A percentile compares a stretch with the other conserved stretches of the same genome.
phyloP scores from a whole-genome alignment of 2,888 invertebrate species.

The Drosophila testacea region DNA sequence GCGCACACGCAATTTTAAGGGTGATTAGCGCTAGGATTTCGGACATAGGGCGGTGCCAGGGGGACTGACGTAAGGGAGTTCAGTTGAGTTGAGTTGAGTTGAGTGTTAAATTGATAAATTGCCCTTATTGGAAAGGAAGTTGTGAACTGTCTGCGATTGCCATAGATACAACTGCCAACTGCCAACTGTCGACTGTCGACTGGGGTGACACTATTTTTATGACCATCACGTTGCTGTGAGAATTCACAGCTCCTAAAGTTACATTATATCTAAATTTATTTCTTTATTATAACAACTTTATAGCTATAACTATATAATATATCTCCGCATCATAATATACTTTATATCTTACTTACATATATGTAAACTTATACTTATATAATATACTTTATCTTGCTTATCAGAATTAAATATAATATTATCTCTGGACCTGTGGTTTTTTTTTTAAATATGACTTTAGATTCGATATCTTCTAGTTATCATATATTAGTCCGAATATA shows the following conservation, averaged over 20 bases:
- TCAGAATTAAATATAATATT: too few species aligned
- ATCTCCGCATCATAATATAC: too few species aligned
- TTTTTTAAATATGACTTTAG: too few species aligned
- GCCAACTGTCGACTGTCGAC: constrained; percentile 9
- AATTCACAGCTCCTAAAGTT: constrained; percentile 18
- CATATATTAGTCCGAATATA: too few species aligned
- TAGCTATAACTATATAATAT: neutral
- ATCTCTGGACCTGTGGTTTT: too few species aligned
- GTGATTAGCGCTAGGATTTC: constrained; percentile 67
- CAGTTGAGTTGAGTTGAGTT: constrained; percentile 58
- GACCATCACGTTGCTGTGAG: constrained; percentile 53
- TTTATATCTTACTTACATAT: too few species aligned
- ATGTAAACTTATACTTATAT: too few species aligned
- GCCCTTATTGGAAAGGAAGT: constrained; percentile 77
- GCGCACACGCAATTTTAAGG: constrained; percentile 74
- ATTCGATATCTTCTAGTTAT: neutral
- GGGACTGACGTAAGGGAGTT: constrained; percentile 33
- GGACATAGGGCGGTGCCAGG: constrained; percentile 10
- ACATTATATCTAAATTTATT: neutral
- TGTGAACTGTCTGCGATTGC: constrained; percentile 52
- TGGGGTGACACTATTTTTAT: constrained; percentile 53
- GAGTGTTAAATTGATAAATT: constrained; percentile 78
- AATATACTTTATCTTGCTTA: too few species aligned
- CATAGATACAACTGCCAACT: constrained; percentile 9
- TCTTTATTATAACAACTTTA: neutral